Evolutionary conservation across 2,113 vertebrate species (phyloP), one percentile per base, ranked within the genome.

Genomic region (Numenius arquata): DNA sequence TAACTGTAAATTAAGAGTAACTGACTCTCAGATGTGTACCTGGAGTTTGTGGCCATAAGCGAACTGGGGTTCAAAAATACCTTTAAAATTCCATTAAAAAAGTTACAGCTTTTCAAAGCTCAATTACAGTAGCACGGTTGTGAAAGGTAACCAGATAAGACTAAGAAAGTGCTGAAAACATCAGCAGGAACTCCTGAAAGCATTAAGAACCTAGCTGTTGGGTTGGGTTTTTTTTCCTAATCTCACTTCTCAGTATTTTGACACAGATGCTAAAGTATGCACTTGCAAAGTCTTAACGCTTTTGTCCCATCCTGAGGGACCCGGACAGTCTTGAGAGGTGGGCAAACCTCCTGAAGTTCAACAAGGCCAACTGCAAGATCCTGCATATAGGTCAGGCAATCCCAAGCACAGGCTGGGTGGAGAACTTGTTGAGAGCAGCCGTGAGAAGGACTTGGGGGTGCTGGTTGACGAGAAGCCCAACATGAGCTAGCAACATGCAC

Each of bases 151-250:
- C 41, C 40, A 6, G 29, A 9, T 12, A 48, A 85, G 25, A 47
- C 27, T 23, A 6, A 36, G 56, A n/a, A 19, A 76, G 15, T 20
- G 40, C 38, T n/a, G 38, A 12, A 68, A 85, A 29, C 7, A n/a
- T 26, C 22, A 29, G 22, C 0, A 38, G 10, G 25, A 41, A 30
- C 34, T 63, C 34, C 43, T 67, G 65, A 61, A 59, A 75, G 29
- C 53, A 50, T 58, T 25, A 34, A 72, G 27, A 61, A 73, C 1
- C 5, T 6, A 70, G 11, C 8, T 45, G 53, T 25, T 14, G 9
- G 1, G 53, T 25, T 14, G 9, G 1, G 0, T 19, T 61, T n/a
- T 21, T 32, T 71, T 58, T 36, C 0, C 6, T 63, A 59, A 67
- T 20, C 11, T 75, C 15, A 41, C 11, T 73, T 80, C 25, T 52